Evolutionary conservation across 2,113 vertebrate genomes (phyloP), one percentile per base, ranked within the genome.

Genomic region (Salvelinus sp.): DNA sequence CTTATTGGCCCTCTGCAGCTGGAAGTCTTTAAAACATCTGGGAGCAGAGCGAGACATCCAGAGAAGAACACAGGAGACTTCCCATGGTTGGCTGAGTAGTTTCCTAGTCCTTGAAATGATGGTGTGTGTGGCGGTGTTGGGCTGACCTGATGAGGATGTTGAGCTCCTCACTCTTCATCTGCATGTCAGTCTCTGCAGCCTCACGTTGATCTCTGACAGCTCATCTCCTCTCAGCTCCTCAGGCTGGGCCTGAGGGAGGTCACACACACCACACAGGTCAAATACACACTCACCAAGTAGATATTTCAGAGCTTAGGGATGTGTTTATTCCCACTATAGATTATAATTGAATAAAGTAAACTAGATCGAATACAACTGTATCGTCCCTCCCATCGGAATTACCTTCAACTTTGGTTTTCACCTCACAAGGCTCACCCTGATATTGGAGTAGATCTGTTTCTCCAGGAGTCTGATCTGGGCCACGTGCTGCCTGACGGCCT

Each of bases 1-100:
- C 85, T 98, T 99, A 92, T 98, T 99, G 66, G 97, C 96, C 33
- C 96, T 89, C 76, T 99, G 97, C 66, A 99, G 93, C 78, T 99
- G 96, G 88, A 99, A 99, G 88, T 99, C 98, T 82, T 98, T 99
- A 82, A 99, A 99, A 90, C 98, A 99, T 81, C 97, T 99, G 77
- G 38, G n/a, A 18, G 7, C 28, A 25, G 50, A n/a, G 4, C 10
- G 14, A 10, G 13, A 38, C 57, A 27, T 30, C 7, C 12, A 10
- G 73, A 3, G 33, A 38, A 18, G 9, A 54, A 54, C 50, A 54
- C 30, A 33, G 30, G 30, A 33, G 30, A 33, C 22, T 12, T 64
- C n/a, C 62, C 62, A 28, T 66, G 27, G 64, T 25, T 60, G 57
- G 57, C 22, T 3, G 9, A 28, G 70, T 57, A n/a, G 73, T 58